Conservation (phyloP, 2,797 vertebrate species). For the Rhadinocentrus ornatus region DNA sequence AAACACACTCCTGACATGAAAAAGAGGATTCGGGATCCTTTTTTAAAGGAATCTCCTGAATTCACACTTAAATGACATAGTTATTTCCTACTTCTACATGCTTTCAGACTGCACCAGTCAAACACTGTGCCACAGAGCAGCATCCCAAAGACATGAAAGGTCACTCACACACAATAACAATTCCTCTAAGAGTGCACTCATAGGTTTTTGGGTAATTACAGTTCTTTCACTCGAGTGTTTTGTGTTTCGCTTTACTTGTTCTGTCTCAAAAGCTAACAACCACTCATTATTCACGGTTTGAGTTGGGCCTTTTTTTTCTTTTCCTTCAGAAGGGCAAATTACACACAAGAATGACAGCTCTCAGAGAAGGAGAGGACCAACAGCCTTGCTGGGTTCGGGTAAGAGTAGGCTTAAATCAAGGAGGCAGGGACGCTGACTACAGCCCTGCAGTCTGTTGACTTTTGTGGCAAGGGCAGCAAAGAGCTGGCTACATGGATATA, state of each 20-base stretch:
- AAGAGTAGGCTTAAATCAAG: conserved; percentile 84
- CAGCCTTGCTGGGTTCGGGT: conserved; percentile 73
- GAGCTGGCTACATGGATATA: conserved; percentile 69
- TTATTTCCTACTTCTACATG: conserved; percentile 49
- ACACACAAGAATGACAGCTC: conserved; percentile 85
- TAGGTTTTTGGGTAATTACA: conserved; percentile 86
- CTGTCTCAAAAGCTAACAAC: conserved; percentile 87
- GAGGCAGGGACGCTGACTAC: conserved; percentile 77
- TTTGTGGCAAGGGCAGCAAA: conserved; percentile 80
- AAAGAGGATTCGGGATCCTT: conserved; percentile 19
- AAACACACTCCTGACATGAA: conserved; percentile 10
- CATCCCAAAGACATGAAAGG: conserved; percentile 84
- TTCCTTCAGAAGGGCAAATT: conserved; percentile 77
- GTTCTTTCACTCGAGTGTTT: conserved; percentile 86
- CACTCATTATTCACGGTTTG: conserved; percentile 87
- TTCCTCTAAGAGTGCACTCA: conserved; percentile 83
- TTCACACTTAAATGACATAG: conserved; percentile 51
- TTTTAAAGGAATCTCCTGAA: conserved; percentile 44
- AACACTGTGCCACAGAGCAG: conserved; percentile 69
- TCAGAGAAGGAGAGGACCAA: conserved; percentile 79
- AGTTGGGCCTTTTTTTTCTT: conserved; percentile 63
- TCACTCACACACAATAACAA: conserved; percentile 83
- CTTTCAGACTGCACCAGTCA: conserved; percentile 57
- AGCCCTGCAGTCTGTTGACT: conserved; percentile 84
- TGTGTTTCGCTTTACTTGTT: conserved; percentile 87